Evolutionary conservation across 2,113 vertebrate genomes (phyloP).

Genomic region (Tichodroma muraria): DNA sequence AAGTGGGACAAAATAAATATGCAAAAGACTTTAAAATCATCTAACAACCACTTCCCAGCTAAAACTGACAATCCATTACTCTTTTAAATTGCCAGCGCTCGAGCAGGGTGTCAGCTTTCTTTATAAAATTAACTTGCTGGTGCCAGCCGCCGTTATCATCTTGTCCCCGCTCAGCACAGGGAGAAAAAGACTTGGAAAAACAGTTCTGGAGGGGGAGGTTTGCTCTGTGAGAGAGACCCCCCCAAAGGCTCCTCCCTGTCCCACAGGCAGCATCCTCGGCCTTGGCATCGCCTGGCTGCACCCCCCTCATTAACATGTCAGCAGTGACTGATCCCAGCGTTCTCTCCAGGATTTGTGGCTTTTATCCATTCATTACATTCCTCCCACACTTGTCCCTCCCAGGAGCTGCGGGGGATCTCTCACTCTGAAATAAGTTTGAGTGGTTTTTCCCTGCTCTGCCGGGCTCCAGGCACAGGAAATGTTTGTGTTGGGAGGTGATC

Average conservation of each 20-base stretch:
- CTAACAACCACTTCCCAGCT: slow-evolving; percentile 57
- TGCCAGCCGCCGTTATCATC: slow-evolving; percentile 39
- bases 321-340: background rate
- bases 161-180: background rate
- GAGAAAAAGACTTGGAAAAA: background rate
- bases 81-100: slow-evolving; percentile 51
- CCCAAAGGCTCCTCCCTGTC: too few relatives aligned
- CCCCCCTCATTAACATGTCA: background rate
- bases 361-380: background rate
- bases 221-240: too few relatives aligned
- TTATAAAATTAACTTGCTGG: slow-evolving; percentile 49
- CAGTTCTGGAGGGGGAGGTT: background rate
- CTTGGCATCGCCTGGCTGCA: background rate
- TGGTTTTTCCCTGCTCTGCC: background rate
- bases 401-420: background rate
- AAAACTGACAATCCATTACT: slow-evolving; percentile 66
- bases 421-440: background rate
- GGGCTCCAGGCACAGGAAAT: background rate
- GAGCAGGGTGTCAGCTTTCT: slow-evolving; percentile 26
- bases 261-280: background rate
- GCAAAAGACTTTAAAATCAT: slow-evolving; percentile 63
- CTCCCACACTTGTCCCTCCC: background rate
- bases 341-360: background rate
- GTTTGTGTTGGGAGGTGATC: background rate
- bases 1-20: slow-evolving; percentile 73